These are phyloP conservation scores for Dissostichus mawsoni DNA, from an alignment of 2,113 vertebrate species.

Conservation along the genomic window DNA sequence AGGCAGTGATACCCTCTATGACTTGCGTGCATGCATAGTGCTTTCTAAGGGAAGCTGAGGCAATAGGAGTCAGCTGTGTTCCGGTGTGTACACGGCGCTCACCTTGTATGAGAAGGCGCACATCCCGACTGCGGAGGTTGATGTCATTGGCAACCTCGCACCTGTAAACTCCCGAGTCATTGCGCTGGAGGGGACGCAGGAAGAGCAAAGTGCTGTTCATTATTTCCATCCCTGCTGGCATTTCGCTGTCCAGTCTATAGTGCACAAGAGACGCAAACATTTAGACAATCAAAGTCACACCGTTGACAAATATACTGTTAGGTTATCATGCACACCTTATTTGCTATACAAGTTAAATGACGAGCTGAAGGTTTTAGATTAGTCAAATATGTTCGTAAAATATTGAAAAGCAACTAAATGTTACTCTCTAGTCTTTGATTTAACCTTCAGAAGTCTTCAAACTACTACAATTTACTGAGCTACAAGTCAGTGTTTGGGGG, in stretches of 20 bases:
- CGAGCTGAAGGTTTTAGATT: constrained; percentile 3
- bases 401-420: background rate
- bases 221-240: constrained; percentile 91
- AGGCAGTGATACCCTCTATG: constrained; percentile 63
- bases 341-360: background rate
- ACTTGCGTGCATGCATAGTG: constrained; percentile 46
- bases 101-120: constrained; percentile 94
- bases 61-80: constrained; percentile 68
- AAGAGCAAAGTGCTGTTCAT: constrained; percentile 94
- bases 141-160: constrained; percentile 95
- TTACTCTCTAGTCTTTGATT: background rate
- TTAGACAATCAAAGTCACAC: constrained; percentile 1
- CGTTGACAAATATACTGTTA: background rate
- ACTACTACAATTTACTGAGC: background rate
- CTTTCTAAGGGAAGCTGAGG: constrained; percentile 63
- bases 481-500: no score
- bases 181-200: constrained; percentile 90
- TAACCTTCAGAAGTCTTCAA: background rate
- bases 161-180: constrained; percentile 94
- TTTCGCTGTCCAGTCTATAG: constrained; percentile 91
- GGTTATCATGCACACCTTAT: background rate
- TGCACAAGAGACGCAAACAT: constrained; percentile 24
- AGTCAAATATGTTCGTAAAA: background rate
- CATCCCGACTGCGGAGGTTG: constrained; percentile 92
- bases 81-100: constrained; percentile 70